phyloP scores from a whole-genome alignment of 2,113 vertebrate genomes.

The Pygoscelis adeliae region DNA sequence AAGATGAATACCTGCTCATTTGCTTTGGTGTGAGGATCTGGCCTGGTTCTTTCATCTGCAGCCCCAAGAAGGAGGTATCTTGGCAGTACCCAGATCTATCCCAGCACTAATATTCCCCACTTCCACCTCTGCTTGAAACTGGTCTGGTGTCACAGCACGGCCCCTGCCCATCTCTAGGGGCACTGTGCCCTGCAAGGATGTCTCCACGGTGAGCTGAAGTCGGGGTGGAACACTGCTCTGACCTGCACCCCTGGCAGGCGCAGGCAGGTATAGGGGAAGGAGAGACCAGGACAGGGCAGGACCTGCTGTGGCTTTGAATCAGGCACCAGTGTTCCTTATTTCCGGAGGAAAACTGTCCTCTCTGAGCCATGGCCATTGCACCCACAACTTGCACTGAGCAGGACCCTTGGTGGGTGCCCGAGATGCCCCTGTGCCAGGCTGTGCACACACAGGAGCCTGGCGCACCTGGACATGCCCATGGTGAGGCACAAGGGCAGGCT shows the following conservation, averaged over 20 bases:
- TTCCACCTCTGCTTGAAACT: not conserved
- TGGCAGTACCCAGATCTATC: not conserved
- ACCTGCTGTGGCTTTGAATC: not conserved
- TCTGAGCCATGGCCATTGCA: not conserved
- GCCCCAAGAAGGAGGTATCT: not conserved
- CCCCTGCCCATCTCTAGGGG: not conserved
- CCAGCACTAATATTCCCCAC: not conserved
- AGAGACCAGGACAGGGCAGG: not conserved
- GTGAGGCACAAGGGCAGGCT: not conserved
- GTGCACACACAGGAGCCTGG: not conserved
- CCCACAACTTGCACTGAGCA: not conserved
- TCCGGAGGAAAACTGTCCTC: not conserved
- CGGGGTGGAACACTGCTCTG: not conserved
- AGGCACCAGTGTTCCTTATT: not conserved
- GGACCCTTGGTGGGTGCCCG: not conserved
- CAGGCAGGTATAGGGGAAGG: not conserved
- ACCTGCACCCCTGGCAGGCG: not conserved
- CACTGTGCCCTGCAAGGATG: not conserved
- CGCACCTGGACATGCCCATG: not conserved
- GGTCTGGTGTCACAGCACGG: not conserved
- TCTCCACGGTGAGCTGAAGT: not conserved
- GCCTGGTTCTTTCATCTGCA: not conserved
- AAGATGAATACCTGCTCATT: not conserved
- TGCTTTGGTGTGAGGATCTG: not conserved
- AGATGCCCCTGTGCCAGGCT: not conserved